Conservation (phyloP, 2,888 invertebrate genomes). For the Erebia palarica region DNA sequence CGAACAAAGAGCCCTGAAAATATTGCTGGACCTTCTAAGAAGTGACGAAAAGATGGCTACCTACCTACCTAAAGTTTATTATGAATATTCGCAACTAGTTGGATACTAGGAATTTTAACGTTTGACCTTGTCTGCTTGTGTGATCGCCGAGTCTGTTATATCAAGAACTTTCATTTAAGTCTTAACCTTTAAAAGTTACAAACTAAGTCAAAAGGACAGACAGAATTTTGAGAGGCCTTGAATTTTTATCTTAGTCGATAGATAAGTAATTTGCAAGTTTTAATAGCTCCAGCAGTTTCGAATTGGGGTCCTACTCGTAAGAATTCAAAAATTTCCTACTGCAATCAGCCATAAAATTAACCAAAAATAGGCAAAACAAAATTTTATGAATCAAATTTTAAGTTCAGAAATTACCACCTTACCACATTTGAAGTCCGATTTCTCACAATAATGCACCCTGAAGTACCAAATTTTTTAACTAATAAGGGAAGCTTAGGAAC, state of each 20-base stretch:
- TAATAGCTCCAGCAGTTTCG: not conserved
- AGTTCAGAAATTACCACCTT: too few species aligned
- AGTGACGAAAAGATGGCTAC: constrained; percentile 25
- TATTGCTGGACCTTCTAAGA: constrained; percentile 36
- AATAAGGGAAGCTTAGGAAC: too few species aligned
- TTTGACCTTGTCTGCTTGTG: constrained; percentile 36
- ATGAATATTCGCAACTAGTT: constrained; percentile 29
- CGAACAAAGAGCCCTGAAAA: constrained; percentile 26
- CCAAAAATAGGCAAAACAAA: too few species aligned
- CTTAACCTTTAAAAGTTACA: constrained; percentile 18
- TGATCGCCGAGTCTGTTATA: constrained; percentile 27
- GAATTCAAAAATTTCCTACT: too few species aligned
- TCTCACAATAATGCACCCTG: too few species aligned
- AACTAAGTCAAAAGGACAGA: constrained; percentile 8
- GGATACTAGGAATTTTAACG: constrained; percentile 35
- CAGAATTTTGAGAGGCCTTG: constrained; percentile 1
- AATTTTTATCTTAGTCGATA: not conserved
- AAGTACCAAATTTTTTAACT: too few species aligned
- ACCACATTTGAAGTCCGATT: too few species aligned
- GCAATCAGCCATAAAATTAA: too few species aligned
- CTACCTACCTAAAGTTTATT: constrained; percentile 28
- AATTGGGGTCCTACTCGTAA: not conserved
- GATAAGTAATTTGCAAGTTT: not conserved
- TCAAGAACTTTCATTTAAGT: constrained; percentile 22
- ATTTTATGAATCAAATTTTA: too few species aligned